phyloP scores from a whole-genome alignment of 2,888 invertebrate genomes.

The Omphaloscelis lunosa region DNA sequence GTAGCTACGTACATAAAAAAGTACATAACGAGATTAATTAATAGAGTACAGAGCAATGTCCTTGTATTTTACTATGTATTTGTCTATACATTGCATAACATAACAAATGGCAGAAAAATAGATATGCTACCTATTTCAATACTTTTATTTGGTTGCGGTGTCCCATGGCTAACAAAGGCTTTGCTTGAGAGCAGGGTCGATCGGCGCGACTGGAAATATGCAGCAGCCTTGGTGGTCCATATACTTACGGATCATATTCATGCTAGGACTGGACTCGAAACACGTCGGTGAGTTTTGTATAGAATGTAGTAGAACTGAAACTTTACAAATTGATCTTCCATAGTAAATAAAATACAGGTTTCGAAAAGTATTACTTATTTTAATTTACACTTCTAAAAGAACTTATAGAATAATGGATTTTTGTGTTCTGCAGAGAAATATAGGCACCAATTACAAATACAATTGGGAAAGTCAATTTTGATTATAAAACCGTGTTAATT shows the following conservation, averaged over 20 bases:
- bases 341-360: background rate
- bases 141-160: constrained; percentile 67
- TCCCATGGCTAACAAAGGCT: constrained; percentile 69
- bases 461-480: background rate
- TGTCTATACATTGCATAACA: too few relatives aligned
- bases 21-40: background rate
- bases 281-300: constrained; percentile 79
- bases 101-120: background rate
- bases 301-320: background rate
- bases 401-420: background rate
- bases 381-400: background rate
- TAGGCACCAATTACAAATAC: background rate
- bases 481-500: background rate
- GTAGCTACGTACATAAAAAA: too few relatives aligned
- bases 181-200: constrained; percentile 52
- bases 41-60: background rate
- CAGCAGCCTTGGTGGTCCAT: constrained; percentile 83
- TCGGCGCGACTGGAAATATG: constrained; percentile 79
- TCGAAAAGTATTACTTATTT: background rate
- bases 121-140: background rate
- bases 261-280: constrained; percentile 86
- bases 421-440: background rate
- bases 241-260: constrained; percentile 83
- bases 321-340: background rate
- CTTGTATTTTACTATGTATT: background rate